Conservation (phyloP, 2,113 vertebrate genomes). For the Dicerorhinus sumatrensis region DNA sequence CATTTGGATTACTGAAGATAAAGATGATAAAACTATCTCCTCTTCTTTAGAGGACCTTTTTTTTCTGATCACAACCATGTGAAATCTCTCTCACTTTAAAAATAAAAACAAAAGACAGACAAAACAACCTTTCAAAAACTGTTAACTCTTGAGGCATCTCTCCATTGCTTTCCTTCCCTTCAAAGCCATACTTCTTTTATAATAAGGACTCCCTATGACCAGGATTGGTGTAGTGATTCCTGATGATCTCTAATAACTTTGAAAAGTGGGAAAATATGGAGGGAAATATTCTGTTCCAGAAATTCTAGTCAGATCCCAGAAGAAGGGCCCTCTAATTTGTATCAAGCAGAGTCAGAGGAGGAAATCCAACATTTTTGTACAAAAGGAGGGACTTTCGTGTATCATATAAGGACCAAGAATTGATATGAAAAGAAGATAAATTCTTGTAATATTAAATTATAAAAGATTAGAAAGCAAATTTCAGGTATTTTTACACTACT, state of each 20-base stretch:
- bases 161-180: background rate
- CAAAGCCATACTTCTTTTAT: background rate
- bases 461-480: background rate
- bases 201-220: background rate
- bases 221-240: background rate
- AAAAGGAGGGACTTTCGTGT: background rate
- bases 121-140: background rate
- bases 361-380: background rate
- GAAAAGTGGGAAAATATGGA: background rate
- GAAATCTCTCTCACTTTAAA: constrained; percentile 39
- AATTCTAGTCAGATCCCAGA: background rate
- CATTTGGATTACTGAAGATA: background rate
- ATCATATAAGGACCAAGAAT: background rate
- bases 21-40: background rate
- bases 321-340: background rate
- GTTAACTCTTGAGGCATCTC: background rate
- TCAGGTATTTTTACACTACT: background rate
- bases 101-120: background rate
- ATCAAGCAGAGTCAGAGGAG: background rate
- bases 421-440: background rate
- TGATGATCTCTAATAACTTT: background rate
- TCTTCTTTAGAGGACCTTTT: background rate
- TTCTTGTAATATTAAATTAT: background rate
- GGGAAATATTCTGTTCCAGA: constrained; percentile 6
- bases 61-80: background rate